Percentiles rank a stretch among this genome's conserved stretches.
Conservation (phyloP, 2,888 invertebrate genomes). For the Dermolepida albohirtum region DNA sequence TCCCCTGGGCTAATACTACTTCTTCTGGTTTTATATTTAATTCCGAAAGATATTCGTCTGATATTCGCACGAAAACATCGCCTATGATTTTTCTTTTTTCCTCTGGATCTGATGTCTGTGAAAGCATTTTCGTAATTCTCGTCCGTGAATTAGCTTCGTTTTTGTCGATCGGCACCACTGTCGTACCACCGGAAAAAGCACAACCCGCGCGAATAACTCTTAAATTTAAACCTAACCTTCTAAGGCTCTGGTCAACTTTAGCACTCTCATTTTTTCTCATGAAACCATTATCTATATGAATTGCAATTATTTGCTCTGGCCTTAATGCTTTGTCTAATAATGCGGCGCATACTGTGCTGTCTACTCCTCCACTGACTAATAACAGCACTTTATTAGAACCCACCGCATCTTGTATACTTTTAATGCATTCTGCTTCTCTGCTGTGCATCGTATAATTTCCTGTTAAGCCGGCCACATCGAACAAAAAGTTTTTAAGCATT, state of each 20-base stretch:
- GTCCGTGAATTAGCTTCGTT: constrained; percentile 69
- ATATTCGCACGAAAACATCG: constrained; percentile 93
- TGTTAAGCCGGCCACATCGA: constrained; percentile 87
- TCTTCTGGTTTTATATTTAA: constrained; percentile 92
- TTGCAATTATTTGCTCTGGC: constrained; percentile 91
- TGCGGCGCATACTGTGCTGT: constrained; percentile 99
- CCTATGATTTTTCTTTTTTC: constrained; percentile 99
- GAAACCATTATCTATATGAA: constrained; percentile 99
- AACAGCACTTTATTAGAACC: constrained; percentile 92
- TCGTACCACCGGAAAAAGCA: constrained; percentile 84
- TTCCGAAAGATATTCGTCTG: constrained; percentile 89
- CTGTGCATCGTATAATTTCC: constrained; percentile 90
- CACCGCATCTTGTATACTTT: constrained; percentile 90
- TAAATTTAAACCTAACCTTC: constrained; percentile 81
- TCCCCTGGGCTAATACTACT: constrained; percentile 94
- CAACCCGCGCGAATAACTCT: constrained; percentile 80
- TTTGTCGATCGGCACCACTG: constrained; percentile 75
- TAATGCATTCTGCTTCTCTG: constrained; percentile 90
- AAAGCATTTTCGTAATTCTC: constrained; percentile 83
- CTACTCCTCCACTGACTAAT: constrained; percentile 97
- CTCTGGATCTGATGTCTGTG: constrained; percentile 91
- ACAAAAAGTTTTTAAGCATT: constrained; percentile 95
- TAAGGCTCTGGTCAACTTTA: constrained; percentile 86
- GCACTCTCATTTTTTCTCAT: constrained; percentile 97
- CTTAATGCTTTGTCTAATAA: constrained; percentile 90